Evolutionary conservation across 2,113 vertebrate genomes (phyloP).

Genomic region (Psittacara wagleri): DNA sequence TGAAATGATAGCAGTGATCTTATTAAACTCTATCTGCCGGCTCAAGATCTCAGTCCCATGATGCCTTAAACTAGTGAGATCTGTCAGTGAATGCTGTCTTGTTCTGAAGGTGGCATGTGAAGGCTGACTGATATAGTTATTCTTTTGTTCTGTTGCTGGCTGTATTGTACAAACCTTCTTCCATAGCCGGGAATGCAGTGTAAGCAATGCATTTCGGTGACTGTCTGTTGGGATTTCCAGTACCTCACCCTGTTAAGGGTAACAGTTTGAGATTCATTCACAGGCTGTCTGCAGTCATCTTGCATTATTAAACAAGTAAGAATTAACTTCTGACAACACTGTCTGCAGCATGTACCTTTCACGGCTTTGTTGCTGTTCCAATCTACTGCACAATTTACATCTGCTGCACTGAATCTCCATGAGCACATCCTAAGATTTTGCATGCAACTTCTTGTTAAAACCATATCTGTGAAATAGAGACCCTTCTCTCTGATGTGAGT

Average conservation of each 20-base stretch:
- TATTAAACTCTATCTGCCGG: neutral
- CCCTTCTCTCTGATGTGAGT: neutral
- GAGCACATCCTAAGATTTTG: neutral
- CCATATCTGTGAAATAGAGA: neutral
- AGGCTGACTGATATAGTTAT: neutral
- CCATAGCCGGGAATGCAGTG: neutral
- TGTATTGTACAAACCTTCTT: neutral
- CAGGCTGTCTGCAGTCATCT: constrained; percentile 12
- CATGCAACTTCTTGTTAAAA: neutral
- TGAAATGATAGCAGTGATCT: neutral
- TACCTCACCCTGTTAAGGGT: neutral
- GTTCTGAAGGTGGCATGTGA: neutral
- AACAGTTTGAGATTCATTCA: neutral
- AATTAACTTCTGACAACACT: constrained; percentile 1
- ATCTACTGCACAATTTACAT: neutral
- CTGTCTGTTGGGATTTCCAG: neutral
- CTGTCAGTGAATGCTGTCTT: neutral
- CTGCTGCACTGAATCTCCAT: neutral
- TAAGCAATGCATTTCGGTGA: neutral
- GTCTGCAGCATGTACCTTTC: neutral
- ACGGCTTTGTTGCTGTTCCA: neutral
- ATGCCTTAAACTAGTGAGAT: neutral
- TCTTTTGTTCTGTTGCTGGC: neutral
- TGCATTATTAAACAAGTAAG: constrained; percentile 30
- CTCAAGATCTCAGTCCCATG: neutral